Base-by-base conservation (phyloP, 2,888 invertebrate species). In the Bugulina stolonifera region DNA sequence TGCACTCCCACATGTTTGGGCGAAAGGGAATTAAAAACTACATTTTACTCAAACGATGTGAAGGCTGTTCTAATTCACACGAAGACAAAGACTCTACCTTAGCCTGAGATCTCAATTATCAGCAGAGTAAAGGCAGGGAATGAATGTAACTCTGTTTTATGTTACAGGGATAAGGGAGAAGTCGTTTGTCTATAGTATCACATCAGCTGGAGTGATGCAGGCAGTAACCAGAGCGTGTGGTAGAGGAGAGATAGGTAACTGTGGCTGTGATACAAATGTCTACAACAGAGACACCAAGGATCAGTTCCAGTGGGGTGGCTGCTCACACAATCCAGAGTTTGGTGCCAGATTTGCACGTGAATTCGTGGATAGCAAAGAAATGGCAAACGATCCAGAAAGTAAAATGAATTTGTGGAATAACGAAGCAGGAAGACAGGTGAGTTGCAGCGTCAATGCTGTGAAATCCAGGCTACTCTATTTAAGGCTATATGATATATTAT, bases 331-430 rank as follows among this genome's bases (percentile, higher is more conserved):
- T 74, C 71, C 74, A 75, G 57, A 90, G 82, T 93, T 91, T 77
- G 93, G 93, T 1, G 91, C 92, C 80, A 89, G 89, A 81, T 92
- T 93, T 83, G 92, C 93, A 80, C 89, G 90, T 78, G 91, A 93
- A 76, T 94, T 94, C 85, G 90, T 93, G 54, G 94, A 94, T 80
- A 88, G 91, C 0, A 89, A 89, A 77, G 93, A 94, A 85, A 89
- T 90, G 73, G 87, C 88, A 73, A 88, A 88, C 73, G 88, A 89
- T 25, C 89, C 91, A 35, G 88, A 89, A 71, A 91, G 92, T 0
- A 86, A 94, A 71, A 93, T 94, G 90, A 94, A 94, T 84, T 87
- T 93, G 52, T 94, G 94, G 85, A 94, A 94, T 83, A 94, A 93
- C 81, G 93, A 93, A 81, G 94, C 93, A 73, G 94, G 94, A 73